phyloP scores from a whole-genome alignment of 2,888 invertebrate genomes.

The Papilio demoleus region DNA sequence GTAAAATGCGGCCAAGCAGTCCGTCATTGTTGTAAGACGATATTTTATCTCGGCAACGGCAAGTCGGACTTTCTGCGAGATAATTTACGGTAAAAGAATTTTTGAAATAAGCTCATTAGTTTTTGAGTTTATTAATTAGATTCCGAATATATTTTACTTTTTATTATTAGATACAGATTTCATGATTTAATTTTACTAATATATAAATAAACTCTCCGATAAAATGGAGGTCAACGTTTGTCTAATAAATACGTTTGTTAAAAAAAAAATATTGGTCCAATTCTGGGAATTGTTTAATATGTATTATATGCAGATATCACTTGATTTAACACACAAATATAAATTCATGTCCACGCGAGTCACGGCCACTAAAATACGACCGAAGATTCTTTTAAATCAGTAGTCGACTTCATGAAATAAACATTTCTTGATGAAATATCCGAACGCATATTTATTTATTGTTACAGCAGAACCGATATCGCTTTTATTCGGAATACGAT shows the following conservation, averaged over 20 bases:
- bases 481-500: conserved; percentile 13
- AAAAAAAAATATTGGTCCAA: conserved; percentile 28
- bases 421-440: conserved; percentile 28
- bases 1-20: too few species aligned
- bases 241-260: conserved; percentile 11
- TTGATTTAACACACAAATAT: conserved; percentile 32
- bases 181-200: too few species aligned
- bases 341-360: conserved; percentile 20
- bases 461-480: conserved; percentile 11
- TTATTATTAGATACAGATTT: too few species aligned
- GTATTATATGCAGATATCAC: conserved; percentile 34
- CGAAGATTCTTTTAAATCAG: conserved; percentile 21
- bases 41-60: too few species aligned
- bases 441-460: conserved; percentile 28
- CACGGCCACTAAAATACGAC: conserved; percentile 20
- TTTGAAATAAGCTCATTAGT: too few species aligned
- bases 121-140: too few species aligned
- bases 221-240: conserved; percentile 18
- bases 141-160: too few species aligned
- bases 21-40: too few species aligned
- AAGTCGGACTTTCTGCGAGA: too few species aligned
- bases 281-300: conserved; percentile 30
- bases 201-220: background rate
- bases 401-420: conserved; percentile 31
- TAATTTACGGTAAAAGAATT: too few species aligned